A percentile compares a stretch with the other conserved stretches of the same genome.
Evolutionary conservation across 2,113 vertebrate species (phyloP).

Genomic region (Camelus bactrianus): DNA sequence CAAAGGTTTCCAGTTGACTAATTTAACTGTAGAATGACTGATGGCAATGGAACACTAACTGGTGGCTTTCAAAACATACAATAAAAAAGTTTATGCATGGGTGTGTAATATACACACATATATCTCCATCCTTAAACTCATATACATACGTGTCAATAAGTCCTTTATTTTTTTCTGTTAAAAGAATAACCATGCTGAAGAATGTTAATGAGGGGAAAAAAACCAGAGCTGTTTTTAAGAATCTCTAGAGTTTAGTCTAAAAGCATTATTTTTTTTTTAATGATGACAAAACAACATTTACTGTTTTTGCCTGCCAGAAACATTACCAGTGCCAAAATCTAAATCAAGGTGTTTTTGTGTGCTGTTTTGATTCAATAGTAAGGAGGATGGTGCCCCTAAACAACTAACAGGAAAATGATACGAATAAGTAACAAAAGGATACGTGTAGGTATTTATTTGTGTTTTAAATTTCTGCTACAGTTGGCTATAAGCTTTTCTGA

Average conservation of each 20-base stretch:
- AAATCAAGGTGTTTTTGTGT: neutral
- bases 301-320: neutral
- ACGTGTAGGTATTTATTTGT: neutral
- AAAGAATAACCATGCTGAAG: neutral
- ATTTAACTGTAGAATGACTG: neutral
- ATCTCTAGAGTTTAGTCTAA: neutral
- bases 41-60: neutral
- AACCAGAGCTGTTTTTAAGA: neutral
- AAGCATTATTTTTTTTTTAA: neutral
- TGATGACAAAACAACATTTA: neutral
- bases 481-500: neutral
- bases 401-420: neutral
- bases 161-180: neutral
- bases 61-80: conserved; percentile 31
- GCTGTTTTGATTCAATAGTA: neutral
- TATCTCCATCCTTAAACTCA: neutral
- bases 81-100: neutral
- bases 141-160: neutral
- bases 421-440: neutral
- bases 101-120: neutral
- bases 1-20: neutral
- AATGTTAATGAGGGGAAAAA: neutral
- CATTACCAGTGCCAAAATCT: neutral
- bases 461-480: neutral
- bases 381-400: neutral